Evolutionary conservation across 2,888 invertebrate genomes (phyloP), one percentile per base, ranked within the genome.

Genomic region (Papilio demoleus): DNA sequence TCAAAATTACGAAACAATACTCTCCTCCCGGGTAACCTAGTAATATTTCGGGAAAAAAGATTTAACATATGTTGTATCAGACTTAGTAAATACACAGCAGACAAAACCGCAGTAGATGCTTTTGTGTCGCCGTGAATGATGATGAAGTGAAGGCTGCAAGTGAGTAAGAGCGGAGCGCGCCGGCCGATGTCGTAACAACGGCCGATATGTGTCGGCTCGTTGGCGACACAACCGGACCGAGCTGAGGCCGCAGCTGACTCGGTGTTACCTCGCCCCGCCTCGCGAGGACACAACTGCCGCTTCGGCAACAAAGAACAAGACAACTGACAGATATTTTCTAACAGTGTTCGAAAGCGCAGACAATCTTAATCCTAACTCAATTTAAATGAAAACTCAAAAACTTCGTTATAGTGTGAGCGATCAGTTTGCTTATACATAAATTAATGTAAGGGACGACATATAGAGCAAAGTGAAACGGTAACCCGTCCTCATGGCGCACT

Each of bases 131-230:
- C n/a, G n/a, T n/a, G n/a, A n/a, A n/a, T n/a, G n/a, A n/a, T n/a
- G n/a, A n/a, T n/a, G n/a, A n/a, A 14, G 14, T 24, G 5, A 1
- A 6, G 50, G 9, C 17, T 1, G 19, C 19, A 19, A n/a, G 19
- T 11, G 8, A 19, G 19, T 45, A 17, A 11, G 11, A 11, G 45
- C 9, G n/a, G 27, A 27, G n/a, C 4, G 8, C 17, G 27, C 14
- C 47, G 34, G 47, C 22, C 19, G 47, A 17, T 62, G 62, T 24
- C 8, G 62, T 22, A 31, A 47, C 47, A 6, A 19, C 17, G 62
- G 19, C 62, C 45, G 31, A 62, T 22, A 42, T 61, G n/a, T 53
- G 27, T 50, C 24, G 14, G 27, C n/a, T 31, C 27, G 53, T n/a
- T 24, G 27, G 27, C 17, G 53, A 53, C 53, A 50, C 50, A 53